Conservation (phyloP, 2,113 vertebrate genomes). For the Salminus brasiliensis region DNA sequence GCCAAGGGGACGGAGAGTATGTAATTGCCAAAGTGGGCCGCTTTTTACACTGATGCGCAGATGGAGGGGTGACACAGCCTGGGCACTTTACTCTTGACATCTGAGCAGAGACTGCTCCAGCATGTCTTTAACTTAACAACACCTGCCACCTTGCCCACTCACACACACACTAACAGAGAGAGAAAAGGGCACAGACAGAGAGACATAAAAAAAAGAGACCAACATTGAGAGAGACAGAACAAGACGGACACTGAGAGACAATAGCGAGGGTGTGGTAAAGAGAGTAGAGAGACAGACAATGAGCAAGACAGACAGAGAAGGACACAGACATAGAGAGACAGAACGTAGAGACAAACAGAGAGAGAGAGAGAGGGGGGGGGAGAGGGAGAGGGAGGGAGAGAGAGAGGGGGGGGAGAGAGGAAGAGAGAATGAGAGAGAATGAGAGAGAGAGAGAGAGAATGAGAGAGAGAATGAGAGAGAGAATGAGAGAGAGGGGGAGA, state of each 20-base stretch:
- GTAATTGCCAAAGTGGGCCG: slow-evolving; percentile 34
- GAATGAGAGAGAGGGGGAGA: slow-evolving; percentile 58
- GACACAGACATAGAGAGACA: too few relatives aligned
- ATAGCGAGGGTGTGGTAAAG: too few relatives aligned
- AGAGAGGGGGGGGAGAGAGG: background rate
- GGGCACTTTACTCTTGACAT: slow-evolving; percentile 30
- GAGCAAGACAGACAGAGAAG: too few relatives aligned
- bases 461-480: background rate
- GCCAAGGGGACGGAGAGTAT: background rate
- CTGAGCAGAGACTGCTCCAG: slow-evolving; percentile 12
- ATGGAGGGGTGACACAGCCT: slow-evolving; percentile 33
- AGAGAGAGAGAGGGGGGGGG: too few relatives aligned
- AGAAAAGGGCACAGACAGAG: background rate
- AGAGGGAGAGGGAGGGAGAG: background rate
- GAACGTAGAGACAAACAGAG: too few relatives aligned
- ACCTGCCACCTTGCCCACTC: slow-evolving; percentile 26
- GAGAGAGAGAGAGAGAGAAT: slow-evolving; percentile 64
- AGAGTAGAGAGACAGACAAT: background rate
- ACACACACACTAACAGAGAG: background rate
- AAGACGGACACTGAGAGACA: background rate
- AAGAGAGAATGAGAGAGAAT: slow-evolving; percentile 26
- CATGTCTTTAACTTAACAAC: slow-evolving; percentile 32
- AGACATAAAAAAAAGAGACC: background rate
- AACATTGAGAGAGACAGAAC: slow-evolving; percentile 32
- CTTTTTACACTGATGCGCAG: slow-evolving; percentile 28